Evolutionary conservation across 2,888 invertebrate species (phyloP).

Genomic region (Orthosia cruda): DNA sequence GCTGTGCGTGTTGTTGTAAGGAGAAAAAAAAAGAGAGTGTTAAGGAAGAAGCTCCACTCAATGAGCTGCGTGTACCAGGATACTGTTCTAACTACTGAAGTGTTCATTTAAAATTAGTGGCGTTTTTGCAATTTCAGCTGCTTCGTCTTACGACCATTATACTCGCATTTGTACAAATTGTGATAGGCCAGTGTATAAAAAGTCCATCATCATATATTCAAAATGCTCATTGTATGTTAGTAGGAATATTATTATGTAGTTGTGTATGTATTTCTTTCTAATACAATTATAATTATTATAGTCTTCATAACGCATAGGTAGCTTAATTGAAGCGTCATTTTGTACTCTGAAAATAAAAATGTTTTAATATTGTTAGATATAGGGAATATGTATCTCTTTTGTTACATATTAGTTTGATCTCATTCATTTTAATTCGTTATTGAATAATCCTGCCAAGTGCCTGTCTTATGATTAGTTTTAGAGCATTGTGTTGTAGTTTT

Average conservation of each 20-base stretch:
- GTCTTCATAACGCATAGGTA: conserved; percentile 14
- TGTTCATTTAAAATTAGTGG: conserved; percentile 8
- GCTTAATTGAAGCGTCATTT: not conserved
- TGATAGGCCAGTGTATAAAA: conserved; percentile 11
- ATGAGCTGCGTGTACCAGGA: conserved; percentile 74
- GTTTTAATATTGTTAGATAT: not conserved
- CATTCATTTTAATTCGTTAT: conserved; percentile 4
- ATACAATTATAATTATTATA: not conserved
- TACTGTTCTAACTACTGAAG: conserved; percentile 78
- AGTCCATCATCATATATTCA: conserved; percentile 15
- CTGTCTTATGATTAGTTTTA: conserved; percentile 54
- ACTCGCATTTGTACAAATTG: not conserved
- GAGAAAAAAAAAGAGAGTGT: conserved; percentile 74
- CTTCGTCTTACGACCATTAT: conserved; percentile 8
- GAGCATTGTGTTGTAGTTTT: conserved; percentile 29
- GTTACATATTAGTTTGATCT: conserved; percentile 2
- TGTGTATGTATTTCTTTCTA: not conserved
- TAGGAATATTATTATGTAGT: not conserved
- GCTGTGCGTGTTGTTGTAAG: conserved; percentile 80
- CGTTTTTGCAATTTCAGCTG: conserved; percentile 14
- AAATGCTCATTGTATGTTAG: not conserved
- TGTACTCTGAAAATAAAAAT: not conserved
- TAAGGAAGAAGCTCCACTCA: conserved; percentile 79
- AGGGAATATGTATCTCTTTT: not conserved
- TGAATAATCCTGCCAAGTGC: conserved; percentile 42